A percentile compares a stretch with the other conserved stretches of the same genome.
Evolutionary conservation across 2,113 vertebrate species (phyloP).

Genomic region (Tretioscincus oriximinensis): DNA sequence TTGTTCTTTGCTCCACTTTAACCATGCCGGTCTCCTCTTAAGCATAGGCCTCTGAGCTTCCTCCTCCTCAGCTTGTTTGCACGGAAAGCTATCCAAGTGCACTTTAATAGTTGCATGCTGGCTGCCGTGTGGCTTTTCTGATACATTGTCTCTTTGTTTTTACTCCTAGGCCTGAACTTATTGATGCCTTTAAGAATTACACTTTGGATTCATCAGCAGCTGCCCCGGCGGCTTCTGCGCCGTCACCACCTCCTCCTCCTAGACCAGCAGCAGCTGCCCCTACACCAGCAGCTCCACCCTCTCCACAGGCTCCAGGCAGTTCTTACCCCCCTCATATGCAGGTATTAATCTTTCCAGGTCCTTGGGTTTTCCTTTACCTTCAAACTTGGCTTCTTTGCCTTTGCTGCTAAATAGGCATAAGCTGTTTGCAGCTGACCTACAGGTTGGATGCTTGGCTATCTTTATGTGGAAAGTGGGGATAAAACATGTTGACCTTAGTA

Average conservation of each 20-base stretch:
- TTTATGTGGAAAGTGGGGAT: neutral
- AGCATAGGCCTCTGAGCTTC: neutral
- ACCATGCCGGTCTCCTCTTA: neutral
- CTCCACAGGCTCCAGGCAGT: constrained; percentile 87
- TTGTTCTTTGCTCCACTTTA: neutral
- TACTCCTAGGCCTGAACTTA: constrained; percentile 70
- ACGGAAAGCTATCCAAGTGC: neutral
- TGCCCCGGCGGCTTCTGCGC: constrained; percentile 68
- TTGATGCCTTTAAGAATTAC: constrained; percentile 90
- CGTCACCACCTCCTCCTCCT: constrained; percentile 56
- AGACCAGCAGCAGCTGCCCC: constrained; percentile 63
- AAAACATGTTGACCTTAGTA: too few species aligned
- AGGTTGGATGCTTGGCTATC: neutral
- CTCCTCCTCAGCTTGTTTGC: neutral
- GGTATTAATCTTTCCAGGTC: constrained; percentile 67
- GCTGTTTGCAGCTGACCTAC: neutral
- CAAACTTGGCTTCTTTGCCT: neutral
- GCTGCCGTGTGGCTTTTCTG: neutral
- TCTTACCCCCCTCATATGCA: constrained; percentile 94
- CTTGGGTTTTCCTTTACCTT: neutral
- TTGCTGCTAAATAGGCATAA: neutral
- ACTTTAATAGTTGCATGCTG: neutral
- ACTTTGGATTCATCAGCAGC: constrained; percentile 79
- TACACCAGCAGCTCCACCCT: constrained; percentile 63
- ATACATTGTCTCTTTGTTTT: neutral